phyloP scores from a whole-genome alignment of 1,140 invertebrate genomes.

The Philaenus spumarius region DNA sequence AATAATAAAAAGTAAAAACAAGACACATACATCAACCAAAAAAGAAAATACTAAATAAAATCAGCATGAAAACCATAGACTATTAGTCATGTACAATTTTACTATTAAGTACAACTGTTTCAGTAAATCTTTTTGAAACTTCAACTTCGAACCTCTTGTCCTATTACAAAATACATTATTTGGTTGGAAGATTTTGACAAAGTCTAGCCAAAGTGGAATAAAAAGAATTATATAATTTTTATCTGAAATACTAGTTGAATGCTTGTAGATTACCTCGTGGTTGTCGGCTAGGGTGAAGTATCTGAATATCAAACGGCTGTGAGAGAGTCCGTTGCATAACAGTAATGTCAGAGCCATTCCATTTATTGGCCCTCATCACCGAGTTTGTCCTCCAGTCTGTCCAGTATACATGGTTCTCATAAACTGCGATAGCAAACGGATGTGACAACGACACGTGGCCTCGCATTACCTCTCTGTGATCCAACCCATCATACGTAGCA shows the following conservation, averaged over 20 bases:
- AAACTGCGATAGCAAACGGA: conserved; percentile 58
- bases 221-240: not conserved
- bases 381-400: conserved; percentile 62
- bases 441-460: conserved; percentile 50
- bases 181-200: too few species aligned
- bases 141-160: too few species aligned
- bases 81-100: too few species aligned
- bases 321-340: conserved; percentile 52
- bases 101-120: too few species aligned
- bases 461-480: conserved; percentile 44
- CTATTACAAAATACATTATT: too few species aligned
- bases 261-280: conserved; percentile 32
- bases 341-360: conserved; percentile 51
- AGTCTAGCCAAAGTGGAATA: too few species aligned
- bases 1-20: too few species aligned
- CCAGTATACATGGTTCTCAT: conserved; percentile 58
- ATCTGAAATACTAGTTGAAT: not conserved
- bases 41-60: too few species aligned
- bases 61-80: too few species aligned
- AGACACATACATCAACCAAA: too few species aligned
- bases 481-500: conserved; percentile 53
- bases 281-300: conserved; percentile 55
- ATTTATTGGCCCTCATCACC: conserved; percentile 57
- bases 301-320: conserved; percentile 60
- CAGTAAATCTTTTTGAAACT: too few species aligned